Evolutionary conservation across 2,797 vertebrate genomes (phyloP), one percentile per base, ranked within the genome.

Genomic region (Molossus alvarezi): DNA sequence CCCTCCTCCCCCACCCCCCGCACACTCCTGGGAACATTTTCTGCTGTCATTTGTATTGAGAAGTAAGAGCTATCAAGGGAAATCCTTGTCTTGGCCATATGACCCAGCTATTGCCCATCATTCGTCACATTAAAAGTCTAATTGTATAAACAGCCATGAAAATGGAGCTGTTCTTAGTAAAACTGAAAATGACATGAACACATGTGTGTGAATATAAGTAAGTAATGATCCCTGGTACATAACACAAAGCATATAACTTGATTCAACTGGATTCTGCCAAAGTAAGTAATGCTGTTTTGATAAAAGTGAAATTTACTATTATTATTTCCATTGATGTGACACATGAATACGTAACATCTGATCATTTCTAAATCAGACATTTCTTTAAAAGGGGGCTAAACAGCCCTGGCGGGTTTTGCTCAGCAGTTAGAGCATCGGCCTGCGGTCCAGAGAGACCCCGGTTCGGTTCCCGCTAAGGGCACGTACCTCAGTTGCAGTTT

Each of bases 41-140:
- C 69, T 94, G 76, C 84, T 90, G 60, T 91, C 75, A 86, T 92
- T 95, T 86, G 65, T 86, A 95, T 95, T 90, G 92, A 95, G 90
- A 96, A 83, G 77, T 81, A 91, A 96, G 86, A 95, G 64, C 80
- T 94, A 60, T 95, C 95, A 58, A 93, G 96, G 95, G 97, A 97
- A 94, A 97, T 94, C 97, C 94, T 95, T 89, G 76, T 80, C 84
- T 94, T 62, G 60, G 83, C 76, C 91, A 69, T 77, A 57, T 79
- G 91, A 97, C 89, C 94, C 86, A 81, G 57, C 94, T 84, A 77
- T 84, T 91, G 94, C 93, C 88, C 94, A 69, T 92, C 96, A 81
- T 88, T 96, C 84, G 0, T 96, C 97, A 96, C 94, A 79, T 96
- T 96, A 92, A 80, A 96, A 71, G 67, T 94, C 64, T 97, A 80